Evolutionary conservation across 2,888 invertebrate species (phyloP), one percentile per base, ranked within the genome.

Genomic region (Heteromyza rotundicornis): DNA sequence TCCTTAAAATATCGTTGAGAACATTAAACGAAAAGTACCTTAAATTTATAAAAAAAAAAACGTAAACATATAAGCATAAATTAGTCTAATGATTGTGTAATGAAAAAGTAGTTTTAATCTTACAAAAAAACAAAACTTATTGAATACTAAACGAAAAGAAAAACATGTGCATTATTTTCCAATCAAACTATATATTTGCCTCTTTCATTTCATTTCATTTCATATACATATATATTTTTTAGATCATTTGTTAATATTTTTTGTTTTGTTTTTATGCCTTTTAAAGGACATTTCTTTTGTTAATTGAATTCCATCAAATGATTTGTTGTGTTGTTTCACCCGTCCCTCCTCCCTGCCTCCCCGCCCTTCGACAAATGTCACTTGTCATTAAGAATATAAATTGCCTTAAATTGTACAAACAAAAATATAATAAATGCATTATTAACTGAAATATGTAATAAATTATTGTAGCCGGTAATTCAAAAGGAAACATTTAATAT

Each of bases 391-490:
- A 40, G 51, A n/a, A 59, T 59, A 47, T 59, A 47, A 53, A 60
- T 60, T 60, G 60, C 60, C 60, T 60, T 60, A 60, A 56, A 60
- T 56, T 60, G 60, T 60, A 60, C 60, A 60, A 60, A 60, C n/a
- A 40, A 10, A 10, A 40, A 40, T n/a, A 40, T 32, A 40, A 40
- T n/a, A 40, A 40, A 40, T 14, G 14, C 40, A 40, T n/a, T n/a
- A 14, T 10, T n/a, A 40, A 40, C 16, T 3, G 5, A 40, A n/a
- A 14, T n/a, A 40, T 40, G 10, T 40, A 52, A n/a, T n/a, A n/a
- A n/a, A n/a, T n/a, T n/a, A n/a, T n/a, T n/a, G n/a, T n/a, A n/a
- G n/a, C n/a, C n/a, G n/a, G n/a, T n/a, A n/a, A n/a, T n/a, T n/a
- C n/a, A n/a, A n/a, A n/a, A n/a, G n/a, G n/a, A n/a, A n/a, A n/a